A percentile compares a stretch with the other conserved stretches of the same genome.
These are phyloP conservation scores for Noctua janthe DNA, from an alignment of 2,888 invertebrate species.

Conservation along the genomic window DNA sequence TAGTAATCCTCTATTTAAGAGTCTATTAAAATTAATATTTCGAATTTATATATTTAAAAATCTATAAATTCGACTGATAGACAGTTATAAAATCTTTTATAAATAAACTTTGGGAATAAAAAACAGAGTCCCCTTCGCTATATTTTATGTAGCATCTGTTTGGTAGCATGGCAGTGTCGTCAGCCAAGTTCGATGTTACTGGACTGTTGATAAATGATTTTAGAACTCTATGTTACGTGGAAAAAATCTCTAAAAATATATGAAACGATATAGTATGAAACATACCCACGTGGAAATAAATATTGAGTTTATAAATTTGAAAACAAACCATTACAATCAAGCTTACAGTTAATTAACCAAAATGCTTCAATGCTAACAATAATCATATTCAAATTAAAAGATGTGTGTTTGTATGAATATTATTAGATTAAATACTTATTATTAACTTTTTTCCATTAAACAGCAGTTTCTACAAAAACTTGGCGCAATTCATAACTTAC, in stretches of 20 bases:
- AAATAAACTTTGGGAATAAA: conserved; percentile 39
- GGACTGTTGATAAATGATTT: not conserved
- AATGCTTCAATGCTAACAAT: not conserved
- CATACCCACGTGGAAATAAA: not conserved
- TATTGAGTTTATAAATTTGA: not conserved
- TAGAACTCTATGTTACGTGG: not conserved
- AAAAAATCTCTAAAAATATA: not conserved
- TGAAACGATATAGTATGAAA: no score
- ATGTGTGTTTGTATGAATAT: not conserved
- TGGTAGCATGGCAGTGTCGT: conserved; percentile 22
- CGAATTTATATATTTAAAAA: conserved; percentile 48
- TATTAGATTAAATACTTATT: not conserved
- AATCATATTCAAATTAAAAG: not conserved
- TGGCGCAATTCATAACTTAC: conserved; percentile 5
- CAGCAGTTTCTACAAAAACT: not conserved
- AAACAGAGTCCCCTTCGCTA: conserved; percentile 32
- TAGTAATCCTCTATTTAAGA: conserved; percentile 6
- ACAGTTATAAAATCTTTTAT: conserved; percentile 15
- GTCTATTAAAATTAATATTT: conserved; percentile 44
- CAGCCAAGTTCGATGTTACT: conserved; percentile 33
- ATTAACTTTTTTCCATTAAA: not conserved
- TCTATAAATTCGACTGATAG: conserved; percentile 33
- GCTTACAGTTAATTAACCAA: not conserved
- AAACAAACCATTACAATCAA: not conserved
- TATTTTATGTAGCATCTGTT: conserved; percentile 49